Evolutionary conservation across 2,797 vertebrate species (phyloP), one percentile per base, ranked within the genome.

Genomic region (Sarcoramphus papa): DNA sequence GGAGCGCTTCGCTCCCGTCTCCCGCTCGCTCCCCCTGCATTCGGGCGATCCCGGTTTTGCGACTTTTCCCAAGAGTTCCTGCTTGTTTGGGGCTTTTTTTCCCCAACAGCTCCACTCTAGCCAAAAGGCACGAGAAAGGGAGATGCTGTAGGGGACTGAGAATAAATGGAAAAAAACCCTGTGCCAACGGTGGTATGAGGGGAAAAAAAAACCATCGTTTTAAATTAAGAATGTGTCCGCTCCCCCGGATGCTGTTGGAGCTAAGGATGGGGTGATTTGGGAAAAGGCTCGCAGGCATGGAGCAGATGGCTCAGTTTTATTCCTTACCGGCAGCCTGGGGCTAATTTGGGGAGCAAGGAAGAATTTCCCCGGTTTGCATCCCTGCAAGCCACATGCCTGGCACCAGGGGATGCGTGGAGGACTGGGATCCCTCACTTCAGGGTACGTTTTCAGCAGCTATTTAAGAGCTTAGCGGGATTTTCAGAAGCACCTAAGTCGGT

Each of bases 371-470:
- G 8, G 0, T 22, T 72, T 31, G 28, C 77, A 77, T 7, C 53
- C 19, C 50, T 22, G 54, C 54, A 19, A 59, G 24, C 47, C 14
- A 4, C 0, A 0, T 0, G 3, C 56, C 67, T 0, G 0, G 47
- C 2, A 2, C 63, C 14, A 2, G 6, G 33, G 62, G 45, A 12
- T 4, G 30, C 1, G 0, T 3, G 37, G 1, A 53, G 53, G 31
- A 43, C 79, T 76, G 91, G 21, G 40, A 90, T 48, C 67, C 25
- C 67, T 68, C 78, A 33, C 88, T 74, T 40, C n/a, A 20, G 70
- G 45, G 7, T 4, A 27, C 5, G 0, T 33, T 83, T 80, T 7
- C 85, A 90, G 80, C 69, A 81, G 80, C 54, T 76, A 4, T 37
- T 77, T 20, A 88, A 85, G 79, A 63, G 82, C 86, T 87, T 35